These are phyloP conservation scores for silkworm (Bombyx mori) DNA, from an alignment of 1,140 invertebrate genomes.

Conservation along the genomic window ASM3026992v2 NC_085127.1:7674501-7675000, in stretches of 20 bases:
- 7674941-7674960: too few relatives aligned
- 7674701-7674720: conserved; percentile 1
- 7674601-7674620: conserved; percentile 32
- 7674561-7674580: conserved; percentile 14
- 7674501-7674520: too few relatives aligned
- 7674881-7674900: too few relatives aligned
- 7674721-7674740: conserved; percentile 16
- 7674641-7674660: conserved; percentile 51
- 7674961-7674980: too few relatives aligned
- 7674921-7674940: too few relatives aligned
- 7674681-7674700: conserved; percentile 17
- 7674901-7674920: too few relatives aligned
- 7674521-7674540: background rate
- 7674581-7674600: conserved; percentile 32
- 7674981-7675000: too few relatives aligned
- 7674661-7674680: conserved; percentile 28
- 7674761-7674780: conserved; percentile 17
- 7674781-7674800: conserved; percentile 22
- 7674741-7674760: conserved; percentile 30
- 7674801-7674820: too few relatives aligned
- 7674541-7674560: background rate
- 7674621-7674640: conserved; percentile 31
- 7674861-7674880: too few relatives aligned
- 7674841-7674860: too few relatives aligned
- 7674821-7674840: too few relatives aligned